Evolutionary conservation across 1,140 invertebrate species (phyloP).

Genomic region (Centruroides sculpturatus): DNA sequence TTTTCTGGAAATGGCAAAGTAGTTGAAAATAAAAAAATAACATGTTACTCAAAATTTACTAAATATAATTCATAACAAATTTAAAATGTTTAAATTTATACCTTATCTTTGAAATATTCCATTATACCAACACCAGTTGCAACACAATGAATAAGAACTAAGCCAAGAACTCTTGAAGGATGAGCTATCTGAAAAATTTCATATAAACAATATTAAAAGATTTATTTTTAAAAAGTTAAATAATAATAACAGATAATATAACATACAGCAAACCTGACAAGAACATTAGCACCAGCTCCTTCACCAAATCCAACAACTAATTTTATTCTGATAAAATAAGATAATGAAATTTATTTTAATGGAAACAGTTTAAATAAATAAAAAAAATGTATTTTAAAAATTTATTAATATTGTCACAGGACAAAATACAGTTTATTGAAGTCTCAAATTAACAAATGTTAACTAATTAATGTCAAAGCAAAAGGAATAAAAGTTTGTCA

Average conservation of each 20-base stretch:
- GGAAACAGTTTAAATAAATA: background rate
- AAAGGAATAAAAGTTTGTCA: no score
- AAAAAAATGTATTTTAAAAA: background rate
- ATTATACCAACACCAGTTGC: conserved; percentile 70
- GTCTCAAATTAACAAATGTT: no score
- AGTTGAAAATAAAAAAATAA: no score
- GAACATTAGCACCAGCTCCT: conserved; percentile 23
- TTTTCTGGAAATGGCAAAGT: no score
- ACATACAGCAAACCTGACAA: conserved; percentile 22
- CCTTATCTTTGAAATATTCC: conserved; percentile 72
- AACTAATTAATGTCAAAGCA: no score
- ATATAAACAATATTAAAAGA: background rate
- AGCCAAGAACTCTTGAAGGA: conserved; percentile 54
- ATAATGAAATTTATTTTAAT: background rate
- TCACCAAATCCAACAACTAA: conserved; percentile 23
- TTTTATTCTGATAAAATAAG: conserved; percentile 15
- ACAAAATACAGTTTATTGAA: no score
- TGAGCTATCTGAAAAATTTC: conserved; percentile 40
- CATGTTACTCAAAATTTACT: no score
- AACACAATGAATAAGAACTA: conserved; percentile 75
- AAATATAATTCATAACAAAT: background rate
- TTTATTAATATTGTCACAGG: no score
- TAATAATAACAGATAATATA: background rate
- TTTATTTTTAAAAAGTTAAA: background rate
- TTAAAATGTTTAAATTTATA: conserved; percentile 20